These are phyloP conservation scores for Lucilia cuprina DNA, from an alignment of 1,140 invertebrate genomes.

Conservation along the genomic window DNA sequence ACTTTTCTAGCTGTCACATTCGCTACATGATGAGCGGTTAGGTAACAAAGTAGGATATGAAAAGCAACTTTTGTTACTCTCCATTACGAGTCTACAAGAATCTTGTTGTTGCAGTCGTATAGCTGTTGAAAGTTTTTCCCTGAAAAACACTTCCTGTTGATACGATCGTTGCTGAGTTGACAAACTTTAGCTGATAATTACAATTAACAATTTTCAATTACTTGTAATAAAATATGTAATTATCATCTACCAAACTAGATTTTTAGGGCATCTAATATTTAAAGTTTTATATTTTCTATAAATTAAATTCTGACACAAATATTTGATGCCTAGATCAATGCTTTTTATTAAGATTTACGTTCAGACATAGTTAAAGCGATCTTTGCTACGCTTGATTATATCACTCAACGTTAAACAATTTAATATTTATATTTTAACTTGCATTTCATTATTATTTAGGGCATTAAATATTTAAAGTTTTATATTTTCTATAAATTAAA, in stretches of 20 bases:
- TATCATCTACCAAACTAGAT: neutral
- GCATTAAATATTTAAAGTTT: slow-evolving; percentile 11
- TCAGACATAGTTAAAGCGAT: slow-evolving; percentile 43
- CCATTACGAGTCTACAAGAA: no score
- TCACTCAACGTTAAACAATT: slow-evolving; percentile 54
- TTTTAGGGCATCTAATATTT: neutral
- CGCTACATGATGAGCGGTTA: no score
- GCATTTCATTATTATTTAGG: neutral
- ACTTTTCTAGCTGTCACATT: no score
- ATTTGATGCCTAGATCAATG: slow-evolving; percentile 34
- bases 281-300: neutral
- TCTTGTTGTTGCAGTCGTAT: no score
- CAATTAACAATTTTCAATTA: no score
- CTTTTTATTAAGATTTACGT: slow-evolving; percentile 21
- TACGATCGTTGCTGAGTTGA: no score
- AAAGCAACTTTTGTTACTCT: no score
- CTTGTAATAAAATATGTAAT: no score
- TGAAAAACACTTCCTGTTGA: no score
- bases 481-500: neutral
- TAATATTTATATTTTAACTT: neutral
- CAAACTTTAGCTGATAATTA: no score
- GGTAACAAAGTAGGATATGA: no score
- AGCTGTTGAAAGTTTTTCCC: no score
- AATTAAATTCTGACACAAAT: neutral
- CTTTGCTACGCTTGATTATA: slow-evolving; percentile 55